Base-by-base conservation (phyloP, 1,140 invertebrate species). In the Palaemon carinicauda region DNA sequence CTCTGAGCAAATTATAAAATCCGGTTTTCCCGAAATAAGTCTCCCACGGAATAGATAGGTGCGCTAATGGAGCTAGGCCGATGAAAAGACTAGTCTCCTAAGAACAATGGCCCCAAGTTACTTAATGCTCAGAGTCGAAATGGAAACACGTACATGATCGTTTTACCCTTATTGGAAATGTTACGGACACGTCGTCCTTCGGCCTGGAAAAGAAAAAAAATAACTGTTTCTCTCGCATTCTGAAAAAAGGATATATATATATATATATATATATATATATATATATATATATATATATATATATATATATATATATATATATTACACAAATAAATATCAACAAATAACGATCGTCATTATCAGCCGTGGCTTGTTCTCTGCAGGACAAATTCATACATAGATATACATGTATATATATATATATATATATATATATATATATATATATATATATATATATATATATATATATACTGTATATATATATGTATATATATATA, bases 251-350 rank as follows among this genome's bases (percentile, higher is more conserved):
- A 33, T 3, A 7, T 73, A 33, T 73, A 73, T 33, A 33, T 73
- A 73, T 73, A 73, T 73, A 73, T 73, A 73, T 33, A 73, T 73
- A 33, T 73, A 73, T 73, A 75, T 75, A 75, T 75, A 51, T 75
- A 75, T 75, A 51, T 51, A 75, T 75, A 51, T 75, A 75, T 75
- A 75, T 75, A 51, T 75, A 51, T 75, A 41, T 33, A 33, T 75
- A 75, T 75, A 75, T 75, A 75, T 75, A 75, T 33, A 75, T 75
- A 51, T 33, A 75, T 75, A 33, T 51, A 41, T 75, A 33, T 51
- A 75, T 75, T n/a, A n/a, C n/a, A n/a, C n/a, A n/a, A n/a, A n/a
- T n/a, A n/a, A n/a, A n/a, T n/a, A n/a, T n/a, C n/a, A n/a, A n/a
- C n/a, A n/a, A n/a, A n/a, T n/a, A n/a, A n/a, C n/a, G n/a, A n/a